Conservation (phyloP, 2,113 vertebrate genomes). For the Porphyrio hochstetteri region DNA sequence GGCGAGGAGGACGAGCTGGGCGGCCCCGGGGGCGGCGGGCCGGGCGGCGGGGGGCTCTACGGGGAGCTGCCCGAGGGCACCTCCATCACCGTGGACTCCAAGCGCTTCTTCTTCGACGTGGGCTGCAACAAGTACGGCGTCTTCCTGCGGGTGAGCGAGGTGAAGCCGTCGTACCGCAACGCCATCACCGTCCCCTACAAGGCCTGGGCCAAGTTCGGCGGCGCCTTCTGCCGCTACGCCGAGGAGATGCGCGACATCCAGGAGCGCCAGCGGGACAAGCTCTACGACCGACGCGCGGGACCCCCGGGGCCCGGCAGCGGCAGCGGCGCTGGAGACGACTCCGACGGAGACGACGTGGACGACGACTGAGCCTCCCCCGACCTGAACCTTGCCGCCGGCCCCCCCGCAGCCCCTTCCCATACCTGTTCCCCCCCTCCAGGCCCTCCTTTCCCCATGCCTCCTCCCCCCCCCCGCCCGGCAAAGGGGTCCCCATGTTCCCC, state of each 20-base stretch:
- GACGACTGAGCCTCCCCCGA: constrained; percentile 82
- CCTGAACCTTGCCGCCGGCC: not conserved
- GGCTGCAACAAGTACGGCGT: constrained; percentile 98
- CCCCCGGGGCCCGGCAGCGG: constrained; percentile 62
- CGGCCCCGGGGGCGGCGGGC: constrained; percentile 72
- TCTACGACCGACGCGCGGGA: constrained; percentile 81
- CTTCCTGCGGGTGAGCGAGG: constrained; percentile 94
- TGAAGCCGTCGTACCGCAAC: constrained; percentile 97
- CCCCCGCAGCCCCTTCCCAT: not conserved
- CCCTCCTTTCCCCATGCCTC: no score
- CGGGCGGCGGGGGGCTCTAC: constrained; percentile 79
- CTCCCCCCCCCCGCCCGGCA: not conserved
- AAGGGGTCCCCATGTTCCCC: no score
- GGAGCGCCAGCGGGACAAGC: constrained; percentile 90
- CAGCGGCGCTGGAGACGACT: constrained; percentile 83
- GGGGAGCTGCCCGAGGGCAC: constrained; percentile 94
- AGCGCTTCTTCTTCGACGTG: constrained; percentile 96
- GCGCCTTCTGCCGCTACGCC: constrained; percentile 91
- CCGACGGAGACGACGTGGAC: constrained; percentile 91
- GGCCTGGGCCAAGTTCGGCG: constrained; percentile 95
- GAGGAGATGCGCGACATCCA: constrained; percentile 99
- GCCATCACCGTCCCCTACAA: constrained; percentile 97
- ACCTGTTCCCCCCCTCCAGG: not conserved
- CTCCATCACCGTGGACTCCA: constrained; percentile 95
- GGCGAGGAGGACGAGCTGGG: constrained; percentile 90